Evolutionary conservation across 2,888 invertebrate species (phyloP).

Genomic region (Watsonalla binaria): DNA sequence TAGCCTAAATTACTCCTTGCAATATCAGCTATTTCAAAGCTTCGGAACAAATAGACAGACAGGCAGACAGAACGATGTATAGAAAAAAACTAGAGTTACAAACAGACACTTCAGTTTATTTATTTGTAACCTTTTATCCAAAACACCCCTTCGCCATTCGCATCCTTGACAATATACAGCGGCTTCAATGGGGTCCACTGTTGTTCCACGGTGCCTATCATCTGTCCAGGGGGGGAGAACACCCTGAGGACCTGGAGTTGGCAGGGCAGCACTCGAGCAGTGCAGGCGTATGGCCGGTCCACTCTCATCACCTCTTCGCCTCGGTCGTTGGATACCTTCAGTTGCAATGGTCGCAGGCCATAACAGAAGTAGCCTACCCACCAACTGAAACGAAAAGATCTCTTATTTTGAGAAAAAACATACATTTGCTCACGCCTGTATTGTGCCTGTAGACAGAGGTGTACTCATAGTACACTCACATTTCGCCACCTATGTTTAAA

Average conservation of each 20-base stretch:
- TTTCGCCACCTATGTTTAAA: no score
- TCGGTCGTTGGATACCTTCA: slow-evolving; percentile 40
- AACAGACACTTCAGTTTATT: no score
- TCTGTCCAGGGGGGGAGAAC: slow-evolving; percentile 81
- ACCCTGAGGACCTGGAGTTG: slow-evolving; percentile 84
- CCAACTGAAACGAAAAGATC: slow-evolving; percentile 40
- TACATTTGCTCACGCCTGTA: no score
- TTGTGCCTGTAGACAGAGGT: no score
- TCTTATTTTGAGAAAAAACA: neutral
- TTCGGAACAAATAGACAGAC: no score
- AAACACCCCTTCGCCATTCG: slow-evolving; percentile 83
- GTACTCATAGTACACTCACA: no score
- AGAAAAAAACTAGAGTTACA: no score
- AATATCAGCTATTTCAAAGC: no score
- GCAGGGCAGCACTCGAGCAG: slow-evolving; percentile 89
- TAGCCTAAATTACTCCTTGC: no score
- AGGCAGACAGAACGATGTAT: no score
- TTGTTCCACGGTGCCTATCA: slow-evolving; percentile 84
- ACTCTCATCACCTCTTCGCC: slow-evolving; percentile 84
- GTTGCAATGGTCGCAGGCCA: slow-evolving; percentile 54
- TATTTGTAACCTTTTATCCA: slow-evolving; percentile 81
- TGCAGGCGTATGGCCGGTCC: slow-evolving; percentile 87
- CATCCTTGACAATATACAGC: slow-evolving; percentile 83
- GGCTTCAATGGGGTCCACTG: slow-evolving; percentile 85
- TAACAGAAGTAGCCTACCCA: slow-evolving; percentile 67